Evolutionary conservation across 1,140 invertebrate species (phyloP).

Genomic region (Berghia stephanieae): DNA sequence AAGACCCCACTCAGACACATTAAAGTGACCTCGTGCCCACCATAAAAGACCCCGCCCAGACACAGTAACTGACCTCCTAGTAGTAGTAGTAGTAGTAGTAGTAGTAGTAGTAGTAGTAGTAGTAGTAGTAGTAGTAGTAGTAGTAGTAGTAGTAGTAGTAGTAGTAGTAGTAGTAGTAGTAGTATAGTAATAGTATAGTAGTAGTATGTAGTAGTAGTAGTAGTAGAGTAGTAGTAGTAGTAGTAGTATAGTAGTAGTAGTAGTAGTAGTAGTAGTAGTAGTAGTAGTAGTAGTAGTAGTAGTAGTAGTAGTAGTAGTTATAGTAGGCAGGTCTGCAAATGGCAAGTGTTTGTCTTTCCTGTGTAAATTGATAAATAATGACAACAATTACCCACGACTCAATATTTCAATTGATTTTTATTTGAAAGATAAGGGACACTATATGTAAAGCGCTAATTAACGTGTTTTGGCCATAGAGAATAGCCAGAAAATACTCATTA

Average conservation of each 20-base stretch:
- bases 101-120: slow-evolving; percentile 26
- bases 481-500: no score
- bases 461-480: background rate
- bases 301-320: background rate
- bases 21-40: no score
- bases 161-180: background rate
- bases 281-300: slow-evolving; percentile 19
- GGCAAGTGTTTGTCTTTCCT: background rate
- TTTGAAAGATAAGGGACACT: background rate
- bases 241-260: no score
- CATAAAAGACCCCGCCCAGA: background rate
- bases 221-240: no score
- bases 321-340: background rate
- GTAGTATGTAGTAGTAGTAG: no score
- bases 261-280: background rate
- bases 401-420: background rate
- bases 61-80: background rate
- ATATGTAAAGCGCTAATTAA: background rate
- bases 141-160: slow-evolving; percentile 17
- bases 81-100: slow-evolving; percentile 23
- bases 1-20: background rate
- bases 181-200: background rate
- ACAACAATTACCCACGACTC: background rate
- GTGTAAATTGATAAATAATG: background rate
- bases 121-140: slow-evolving; percentile 15